These are phyloP conservation scores for Tipula helvola DNA, from an alignment of 2,888 invertebrate species.

Conservation along the genomic window DNA sequence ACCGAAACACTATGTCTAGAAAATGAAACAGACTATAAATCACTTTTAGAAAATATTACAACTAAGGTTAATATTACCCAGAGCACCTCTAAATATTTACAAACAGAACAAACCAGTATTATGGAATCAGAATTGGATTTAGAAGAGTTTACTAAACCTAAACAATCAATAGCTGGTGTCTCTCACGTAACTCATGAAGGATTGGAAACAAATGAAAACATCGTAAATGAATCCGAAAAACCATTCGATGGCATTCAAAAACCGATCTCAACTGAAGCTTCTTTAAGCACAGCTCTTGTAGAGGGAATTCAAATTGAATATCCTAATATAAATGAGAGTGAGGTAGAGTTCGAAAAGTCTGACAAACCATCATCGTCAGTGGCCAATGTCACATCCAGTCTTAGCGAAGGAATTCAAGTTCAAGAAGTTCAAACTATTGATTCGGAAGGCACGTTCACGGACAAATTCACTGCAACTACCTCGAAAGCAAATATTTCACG, in stretches of 20 bases:
- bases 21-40: background rate
- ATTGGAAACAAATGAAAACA: background rate
- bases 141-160: conserved; percentile 24
- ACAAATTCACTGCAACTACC: background rate
- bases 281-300: conserved; percentile 12
- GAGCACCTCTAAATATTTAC: conserved; percentile 13
- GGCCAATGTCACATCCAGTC: conserved; percentile 26
- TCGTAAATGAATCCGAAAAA: conserved; percentile 13
- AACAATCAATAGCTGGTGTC: conserved; percentile 19
- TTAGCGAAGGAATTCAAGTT: conserved; percentile 12
- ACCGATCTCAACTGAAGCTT: conserved; percentile 21
- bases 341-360: conserved; percentile 19
- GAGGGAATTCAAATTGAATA: conserved; percentile 16
- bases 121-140: conserved; percentile 20
- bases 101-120: background rate
- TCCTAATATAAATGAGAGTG: conserved; percentile 25
- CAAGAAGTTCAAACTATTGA: background rate
- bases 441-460: background rate
- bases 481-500: background rate
- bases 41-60: conserved; percentile 27
- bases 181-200: background rate
- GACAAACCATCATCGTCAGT: conserved; percentile 19
- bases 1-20: background rate
- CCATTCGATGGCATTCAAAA: conserved; percentile 15
- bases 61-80: conserved; percentile 27